Evolutionary conservation across 2,797 vertebrate genomes (phyloP), one percentile per base, ranked within the genome.

Genomic region (Falco berigora): DNA sequence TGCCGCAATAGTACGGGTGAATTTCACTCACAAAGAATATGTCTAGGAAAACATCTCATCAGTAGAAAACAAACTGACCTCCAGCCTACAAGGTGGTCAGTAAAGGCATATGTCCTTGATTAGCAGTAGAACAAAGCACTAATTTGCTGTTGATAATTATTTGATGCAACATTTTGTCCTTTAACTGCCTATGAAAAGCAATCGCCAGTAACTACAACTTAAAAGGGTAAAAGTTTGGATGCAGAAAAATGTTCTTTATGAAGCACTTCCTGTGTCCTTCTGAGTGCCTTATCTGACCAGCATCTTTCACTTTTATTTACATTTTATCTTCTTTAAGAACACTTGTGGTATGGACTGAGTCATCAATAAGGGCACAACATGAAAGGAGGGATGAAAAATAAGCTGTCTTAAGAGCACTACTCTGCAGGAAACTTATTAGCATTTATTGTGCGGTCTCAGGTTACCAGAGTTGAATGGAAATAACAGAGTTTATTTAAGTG

Each of bases 361-460:
- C 91, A 97, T 96, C 97, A 97, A 96, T 97, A 97, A 97, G 84
- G 88, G 93, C 92, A 92, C 89, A 97, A 98, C 98, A 98, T 98
- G 97, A 98, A 98, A 98, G 98, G 94, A 96, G 62, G 95, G 95
- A 95, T 97, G 96, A 98, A 97, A 97, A 97, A 97, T 97, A 96
- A 97, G 96, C 97, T 97, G 96, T 97, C 97, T 96, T 96, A 97
- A 97, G 97, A 97, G 96, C 95, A 96, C 92, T 94, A 93, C 97
- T 90, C 92, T 86, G 95, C 97, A 97, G 98, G 98, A 98, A 98
- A 96, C 96, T 97, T 97, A 98, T 97, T 98, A 98, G 97, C 98
- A 98, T 98, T 98, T 98, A 97, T 98, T 97, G 97, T 96, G 78
- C 62, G 4, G 95, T 93, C 96, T 98, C 97, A 79, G 69, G 88